Conservation (phyloP, 2,888 invertebrate genomes). For the Rhingia campestris region DNA sequence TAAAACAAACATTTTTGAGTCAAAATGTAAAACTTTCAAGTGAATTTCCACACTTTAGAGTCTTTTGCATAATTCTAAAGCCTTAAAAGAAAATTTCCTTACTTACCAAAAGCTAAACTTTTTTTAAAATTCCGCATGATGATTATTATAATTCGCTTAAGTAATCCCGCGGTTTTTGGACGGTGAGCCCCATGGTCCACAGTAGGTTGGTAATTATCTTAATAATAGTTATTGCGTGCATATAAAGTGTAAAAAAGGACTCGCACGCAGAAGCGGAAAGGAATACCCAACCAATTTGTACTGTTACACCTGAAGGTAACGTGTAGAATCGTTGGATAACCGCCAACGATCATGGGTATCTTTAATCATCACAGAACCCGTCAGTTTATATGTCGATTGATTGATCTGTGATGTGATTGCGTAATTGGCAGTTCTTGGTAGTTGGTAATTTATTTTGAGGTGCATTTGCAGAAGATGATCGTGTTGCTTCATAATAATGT, state of each 20-base stretch:
- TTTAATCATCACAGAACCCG: not conserved
- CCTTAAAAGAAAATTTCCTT: constrained; percentile 20
- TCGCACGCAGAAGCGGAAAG: constrained; percentile 34
- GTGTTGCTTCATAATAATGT: not conserved
- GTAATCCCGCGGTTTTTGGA: constrained; percentile 55
- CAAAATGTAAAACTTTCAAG: constrained; percentile 8
- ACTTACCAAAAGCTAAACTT: constrained; percentile 8
- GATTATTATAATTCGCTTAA: constrained; percentile 57
- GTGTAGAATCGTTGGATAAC: constrained; percentile 14
- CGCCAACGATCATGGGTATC: not conserved
- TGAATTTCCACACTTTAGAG: not conserved
- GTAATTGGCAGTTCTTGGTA: constrained; percentile 1
- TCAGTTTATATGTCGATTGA: constrained; percentile 13
- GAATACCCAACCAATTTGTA: not conserved
- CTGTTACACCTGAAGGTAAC: constrained; percentile 3
- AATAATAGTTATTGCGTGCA: constrained; percentile 52
- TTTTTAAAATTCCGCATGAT: constrained; percentile 21
- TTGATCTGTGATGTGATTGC: constrained; percentile 26
- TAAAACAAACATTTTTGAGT: not conserved
- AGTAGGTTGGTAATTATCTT: constrained; percentile 49
- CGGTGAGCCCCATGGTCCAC: constrained; percentile 24
- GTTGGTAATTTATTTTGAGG: not conserved
- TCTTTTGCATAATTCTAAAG: not conserved
- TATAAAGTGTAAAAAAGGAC: constrained; percentile 39
- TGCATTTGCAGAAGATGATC: not conserved